Evolutionary conservation across 64 coral and sea anemone genomes (phyloP).

Genomic region (Stylophora pistillata): DNA sequence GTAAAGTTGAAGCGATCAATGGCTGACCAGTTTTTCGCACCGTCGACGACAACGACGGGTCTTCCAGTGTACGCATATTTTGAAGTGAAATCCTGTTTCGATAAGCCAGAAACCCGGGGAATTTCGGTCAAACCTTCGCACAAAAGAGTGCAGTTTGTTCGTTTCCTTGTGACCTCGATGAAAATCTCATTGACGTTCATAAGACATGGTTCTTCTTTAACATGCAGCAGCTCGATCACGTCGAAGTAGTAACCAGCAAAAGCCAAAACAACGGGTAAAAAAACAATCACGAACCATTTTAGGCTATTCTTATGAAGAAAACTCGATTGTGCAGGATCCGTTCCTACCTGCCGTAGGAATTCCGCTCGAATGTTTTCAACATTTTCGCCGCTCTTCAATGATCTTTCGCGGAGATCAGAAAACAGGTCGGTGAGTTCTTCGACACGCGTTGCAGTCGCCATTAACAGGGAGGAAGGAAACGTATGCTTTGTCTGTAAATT

Average conservation of each 20-base stretch:
- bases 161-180: slow-evolving; percentile 74
- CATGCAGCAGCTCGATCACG: slow-evolving; percentile 25
- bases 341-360: slow-evolving; percentile 49
- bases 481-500: neutral
- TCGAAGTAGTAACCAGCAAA: slow-evolving; percentile 61
- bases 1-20: slow-evolving; percentile 76
- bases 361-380: slow-evolving; percentile 3
- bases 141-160: slow-evolving; percentile 83
- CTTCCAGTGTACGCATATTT: slow-evolving; percentile 92
- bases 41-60: slow-evolving; percentile 88
- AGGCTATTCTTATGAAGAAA: slow-evolving; percentile 3
- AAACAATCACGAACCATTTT: slow-evolving; percentile 35
- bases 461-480: neutral
- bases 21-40: slow-evolving; percentile 90
- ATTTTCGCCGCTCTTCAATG: slow-evolving; percentile 25
- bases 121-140: slow-evolving; percentile 83
- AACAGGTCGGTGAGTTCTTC: slow-evolving; percentile 54
- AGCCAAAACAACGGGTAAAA: slow-evolving; percentile 81
- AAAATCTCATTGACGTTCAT: slow-evolving; percentile 83
- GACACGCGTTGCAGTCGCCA: slow-evolving; percentile 17
- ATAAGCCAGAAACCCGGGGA: slow-evolving; percentile 78
- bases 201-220: slow-evolving; percentile 72
- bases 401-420: slow-evolving; percentile 56
- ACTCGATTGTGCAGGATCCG: neutral
- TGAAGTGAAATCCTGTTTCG: slow-evolving; percentile 63